Evolutionary conservation across 1,140 invertebrate genomes (phyloP), one percentile per base, ranked within the genome.

Genomic region (Scaptomyza graminum): DNA sequence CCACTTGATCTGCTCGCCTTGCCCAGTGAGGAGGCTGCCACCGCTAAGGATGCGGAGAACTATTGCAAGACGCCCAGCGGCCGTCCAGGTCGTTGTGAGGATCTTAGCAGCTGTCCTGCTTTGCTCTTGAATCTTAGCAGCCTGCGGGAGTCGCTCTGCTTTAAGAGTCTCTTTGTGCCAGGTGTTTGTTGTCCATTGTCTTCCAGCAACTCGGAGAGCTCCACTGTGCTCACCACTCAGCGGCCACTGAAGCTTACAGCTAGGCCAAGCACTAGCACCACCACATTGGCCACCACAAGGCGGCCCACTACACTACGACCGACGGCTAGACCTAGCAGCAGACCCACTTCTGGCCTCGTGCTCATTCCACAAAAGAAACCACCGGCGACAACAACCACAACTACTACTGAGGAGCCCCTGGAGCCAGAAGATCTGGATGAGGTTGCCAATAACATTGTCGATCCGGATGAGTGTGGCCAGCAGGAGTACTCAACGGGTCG

Each of bases 111-210:
- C 69, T 98, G 97, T 91, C 97, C 97, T 0, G 96, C 97, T 74
- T 90, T 98, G 9, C 92, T 98, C 0, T 92, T 98, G 6, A 96
- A 98, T 90, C 92, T 98, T 9, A 94, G 94, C 7, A 96, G 95
- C 85, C 92, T 98, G 0, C 92, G 97, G 39, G 96, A 97, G 82
- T 97, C 96, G 0, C 93, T 98, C 6, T 98, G 97, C 88, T 98
- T 98, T 84, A 97, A 98, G 92, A 96, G 96, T 71, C 92, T 98
- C 1, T 97, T 98, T 80, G 96, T 97, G 2, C 97, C 97, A 2
- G 97, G 97, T 13, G 97, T 98, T 2, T 98, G 97, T 87, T 98
- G 97, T 92, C 97, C 97, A 0, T 73, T 93, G 16, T 51, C 91
- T 5, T 46, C 78, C 0, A 22, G n/a, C 2, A 11, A 55, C 0